These are phyloP conservation scores for Microtus pennsylvanicus DNA, from an alignment of 2,113 vertebrate genomes.

Conservation along the genomic window DNA sequence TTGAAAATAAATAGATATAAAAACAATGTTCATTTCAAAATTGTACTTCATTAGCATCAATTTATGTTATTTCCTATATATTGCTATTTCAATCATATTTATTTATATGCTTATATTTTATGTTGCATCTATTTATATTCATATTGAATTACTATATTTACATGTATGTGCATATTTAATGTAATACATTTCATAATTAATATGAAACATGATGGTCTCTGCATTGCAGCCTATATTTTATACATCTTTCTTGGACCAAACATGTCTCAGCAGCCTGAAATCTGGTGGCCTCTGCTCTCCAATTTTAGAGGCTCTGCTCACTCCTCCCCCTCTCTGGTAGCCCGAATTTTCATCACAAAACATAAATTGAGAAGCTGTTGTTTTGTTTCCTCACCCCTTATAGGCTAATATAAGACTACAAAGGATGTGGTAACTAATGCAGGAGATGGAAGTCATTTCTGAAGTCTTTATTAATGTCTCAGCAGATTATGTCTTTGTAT, in stretches of 20 bases:
- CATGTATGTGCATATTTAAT: too few relatives aligned
- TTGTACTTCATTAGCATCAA: background rate
- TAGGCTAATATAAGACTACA: background rate
- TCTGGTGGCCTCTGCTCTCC: background rate
- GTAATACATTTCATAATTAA: background rate
- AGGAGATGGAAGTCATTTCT: background rate
- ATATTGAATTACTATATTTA: too few relatives aligned
- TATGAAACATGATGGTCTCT: background rate
- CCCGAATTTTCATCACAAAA: background rate
- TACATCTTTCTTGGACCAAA: background rate
- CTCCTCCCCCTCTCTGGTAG: background rate
- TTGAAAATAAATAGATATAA: background rate
- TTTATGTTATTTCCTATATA: background rate
- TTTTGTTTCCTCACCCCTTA: constrained; percentile 5
- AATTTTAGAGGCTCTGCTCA: background rate
- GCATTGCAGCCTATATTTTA: background rate
- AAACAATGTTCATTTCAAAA: constrained; percentile 16
- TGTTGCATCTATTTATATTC: too few relatives aligned
- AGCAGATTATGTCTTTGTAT: background rate
- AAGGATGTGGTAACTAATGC: constrained; percentile 30
- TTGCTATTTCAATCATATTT: background rate
- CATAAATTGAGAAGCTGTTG: background rate
- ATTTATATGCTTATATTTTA: too few relatives aligned
- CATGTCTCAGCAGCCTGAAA: background rate
- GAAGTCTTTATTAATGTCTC: background rate